Evolutionary conservation across 2,888 invertebrate genomes (phyloP).

Genomic region (Lamproptera curius): DNA sequence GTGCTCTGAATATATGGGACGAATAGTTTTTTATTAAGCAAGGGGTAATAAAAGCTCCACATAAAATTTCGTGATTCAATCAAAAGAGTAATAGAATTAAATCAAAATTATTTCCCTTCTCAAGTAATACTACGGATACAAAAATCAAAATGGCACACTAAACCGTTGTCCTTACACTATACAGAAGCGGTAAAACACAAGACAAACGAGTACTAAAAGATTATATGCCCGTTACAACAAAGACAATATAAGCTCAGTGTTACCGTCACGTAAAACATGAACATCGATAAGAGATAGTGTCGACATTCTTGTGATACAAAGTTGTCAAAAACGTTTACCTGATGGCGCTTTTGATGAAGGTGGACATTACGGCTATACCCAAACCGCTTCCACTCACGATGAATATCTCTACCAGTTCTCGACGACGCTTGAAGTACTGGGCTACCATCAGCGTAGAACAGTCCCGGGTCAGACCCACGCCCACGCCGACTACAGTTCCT

Average conservation of each 20-base stretch:
- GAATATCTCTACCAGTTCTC: slow-evolving; percentile 93
- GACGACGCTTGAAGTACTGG: slow-evolving; percentile 90
- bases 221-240: not conserved
- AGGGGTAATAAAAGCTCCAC: too few species aligned
- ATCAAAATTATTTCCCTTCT: too few species aligned
- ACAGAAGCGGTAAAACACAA: too few species aligned
- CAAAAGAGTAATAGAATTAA: too few species aligned
- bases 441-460: slow-evolving; percentile 94
- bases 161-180: too few species aligned
- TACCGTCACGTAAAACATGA: not conserved
- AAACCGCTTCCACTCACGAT: slow-evolving; percentile 91
- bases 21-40: too few species aligned
- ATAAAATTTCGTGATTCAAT: too few species aligned
- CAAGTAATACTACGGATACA: too few species aligned
- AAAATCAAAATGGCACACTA: too few species aligned
- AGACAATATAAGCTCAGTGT: not conserved
- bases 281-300: not conserved
- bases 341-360: slow-evolving; percentile 87
- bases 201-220: not conserved
- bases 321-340: slow-evolving; percentile 68
- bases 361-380: slow-evolving; percentile 90
- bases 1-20: too few species aligned
- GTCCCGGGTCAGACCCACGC: slow-evolving; percentile 90
- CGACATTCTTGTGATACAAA: not conserved
- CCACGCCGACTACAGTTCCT: slow-evolving; percentile 85